Evolutionary conservation across 2,888 invertebrate species (phyloP), one percentile per base, ranked within the genome.

Genomic region (Clusia tigrina): DNA sequence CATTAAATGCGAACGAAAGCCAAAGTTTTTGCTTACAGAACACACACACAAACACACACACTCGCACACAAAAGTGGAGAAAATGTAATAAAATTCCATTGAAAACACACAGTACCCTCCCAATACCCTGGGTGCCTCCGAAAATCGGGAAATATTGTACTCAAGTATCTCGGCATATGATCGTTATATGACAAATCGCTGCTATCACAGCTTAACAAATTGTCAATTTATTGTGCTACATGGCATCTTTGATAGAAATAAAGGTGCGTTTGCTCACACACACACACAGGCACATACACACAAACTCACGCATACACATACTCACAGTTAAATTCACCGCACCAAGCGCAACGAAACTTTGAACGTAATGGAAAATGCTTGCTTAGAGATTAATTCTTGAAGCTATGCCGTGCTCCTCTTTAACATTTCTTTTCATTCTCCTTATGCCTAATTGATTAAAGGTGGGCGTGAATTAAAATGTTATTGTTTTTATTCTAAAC

Each of bases 1-100:
- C 74, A 75, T 75, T 75, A 75, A 75, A 75, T 73, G 73, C 73
- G 67, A 58, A 46, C 52, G 23, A 12, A 12, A 32, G 12, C 32
- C 12, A 32, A 32, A 32, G 6, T 32, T 32, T 32, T 32, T 32
- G 5, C 12, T 32, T 32, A n/a, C 32, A 32, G 32, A 9, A 32
- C 32, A 5, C 32, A 32, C 32, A 32, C 12, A 32, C 32, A n/a
- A n/a, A n/a, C n/a, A n/a, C n/a, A n/a, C n/a, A n/a, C n/a, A n/a
- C n/a, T n/a, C n/a, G n/a, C n/a, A n/a, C n/a, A n/a, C n/a, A n/a
- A n/a, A n/a, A n/a, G n/a, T n/a, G n/a, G n/a, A n/a, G n/a, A n/a
- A n/a, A n/a, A n/a, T n/a, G n/a, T n/a, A n/a, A n/a, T n/a, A n/a
- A n/a, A n/a, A n/a, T n/a, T n/a, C n/a, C n/a, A n/a, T n/a, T n/a